Percentiles rank a stretch among this genome's conserved stretches.
phyloP scores from a whole-genome alignment of 2,797 vertebrate genomes.

The Fistularia commersonii region DNA sequence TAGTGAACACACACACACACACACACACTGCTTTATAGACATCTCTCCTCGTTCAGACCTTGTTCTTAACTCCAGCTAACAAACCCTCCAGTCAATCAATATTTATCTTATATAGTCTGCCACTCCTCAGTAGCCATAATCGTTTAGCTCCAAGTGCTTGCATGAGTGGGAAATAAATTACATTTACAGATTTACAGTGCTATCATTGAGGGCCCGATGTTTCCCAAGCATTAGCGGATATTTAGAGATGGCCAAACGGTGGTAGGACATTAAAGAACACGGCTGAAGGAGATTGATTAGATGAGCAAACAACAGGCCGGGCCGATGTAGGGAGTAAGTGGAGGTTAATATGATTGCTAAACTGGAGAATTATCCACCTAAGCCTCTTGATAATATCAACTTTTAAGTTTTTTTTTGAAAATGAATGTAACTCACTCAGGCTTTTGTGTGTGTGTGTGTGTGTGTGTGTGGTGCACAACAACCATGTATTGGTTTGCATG shows the following conservation, averaged over 20 bases:
- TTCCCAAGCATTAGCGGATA: slow-evolving; percentile 70
- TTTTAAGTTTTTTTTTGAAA: slow-evolving; percentile 61
- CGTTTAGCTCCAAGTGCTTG: slow-evolving; percentile 74
- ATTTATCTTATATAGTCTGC: slow-evolving; percentile 72
- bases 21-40: slow-evolving; percentile 31
- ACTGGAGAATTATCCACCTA: slow-evolving; percentile 58
- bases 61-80: slow-evolving; percentile 61
- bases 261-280: slow-evolving; percentile 73
- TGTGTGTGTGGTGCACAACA: too few relatives aligned
- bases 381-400: slow-evolving; percentile 62
- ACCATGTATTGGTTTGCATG: too few relatives aligned
- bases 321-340: slow-evolving; percentile 62
- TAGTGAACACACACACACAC: slow-evolving; percentile 9
- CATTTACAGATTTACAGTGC: slow-evolving; percentile 74
- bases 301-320: slow-evolving; percentile 67
- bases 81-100: slow-evolving; percentile 72
- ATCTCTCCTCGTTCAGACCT: slow-evolving; percentile 42
- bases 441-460: too few relatives aligned
- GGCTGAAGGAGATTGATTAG: slow-evolving; percentile 71
- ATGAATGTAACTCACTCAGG: too few relatives aligned
- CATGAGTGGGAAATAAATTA: slow-evolving; percentile 75
- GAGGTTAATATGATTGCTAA: slow-evolving; percentile 68
- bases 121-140: slow-evolving; percentile 65
- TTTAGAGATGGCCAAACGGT: slow-evolving; percentile 70
- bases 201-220: slow-evolving; percentile 70